Evolutionary conservation across 2,888 invertebrate species (phyloP), one percentile per base, ranked within the genome.

Genomic region (Coenonympha glycerion): DNA sequence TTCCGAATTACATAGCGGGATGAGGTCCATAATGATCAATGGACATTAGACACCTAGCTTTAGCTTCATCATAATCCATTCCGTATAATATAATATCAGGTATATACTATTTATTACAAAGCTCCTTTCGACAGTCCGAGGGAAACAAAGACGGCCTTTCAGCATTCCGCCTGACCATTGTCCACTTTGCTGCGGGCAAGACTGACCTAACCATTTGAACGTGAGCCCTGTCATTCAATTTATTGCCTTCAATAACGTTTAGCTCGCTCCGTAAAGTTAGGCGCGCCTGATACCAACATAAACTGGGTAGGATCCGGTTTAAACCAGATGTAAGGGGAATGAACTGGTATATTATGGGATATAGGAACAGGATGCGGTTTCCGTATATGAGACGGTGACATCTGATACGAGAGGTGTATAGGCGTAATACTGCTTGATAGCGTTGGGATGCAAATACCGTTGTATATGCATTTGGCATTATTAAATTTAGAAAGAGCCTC

Each of bases 321-420:
- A 53, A 58, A 57, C 53, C 48, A 3, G 56, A 46, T 49, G 49
- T 46, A 61, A 49, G 52, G 52, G 53, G 56, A 58, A 47, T 62
- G 57, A 59, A 58, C 59, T 55, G 66, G 60, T 59, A 53, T 60
- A 63, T 56, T 62, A 59, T 59, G 50, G 57, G 70, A 69, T 70
- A 76, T 79, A 71, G 76, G 69, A 78, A 69, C 73, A 73, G 78
- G 76, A 77, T 81, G 81, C 56, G 83, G 82, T 83, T 80, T 79
- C 71, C 73, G 68, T 71, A 73, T 74, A 71, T 73, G 70, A 77
- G 44, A 61, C 53, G 57, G 58, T 57, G 79, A 81, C 76, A 75
- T 79, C 67, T 77, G 77, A 79, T 77, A 70, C 64, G 65, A 45
- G 51, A 53, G 55, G 56, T 55, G 52, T 56, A 50, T 46, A 57